These are phyloP conservation scores for Drosophila atripex DNA, from an alignment of 2,888 invertebrate genomes.

Conservation along the genomic window DNA sequence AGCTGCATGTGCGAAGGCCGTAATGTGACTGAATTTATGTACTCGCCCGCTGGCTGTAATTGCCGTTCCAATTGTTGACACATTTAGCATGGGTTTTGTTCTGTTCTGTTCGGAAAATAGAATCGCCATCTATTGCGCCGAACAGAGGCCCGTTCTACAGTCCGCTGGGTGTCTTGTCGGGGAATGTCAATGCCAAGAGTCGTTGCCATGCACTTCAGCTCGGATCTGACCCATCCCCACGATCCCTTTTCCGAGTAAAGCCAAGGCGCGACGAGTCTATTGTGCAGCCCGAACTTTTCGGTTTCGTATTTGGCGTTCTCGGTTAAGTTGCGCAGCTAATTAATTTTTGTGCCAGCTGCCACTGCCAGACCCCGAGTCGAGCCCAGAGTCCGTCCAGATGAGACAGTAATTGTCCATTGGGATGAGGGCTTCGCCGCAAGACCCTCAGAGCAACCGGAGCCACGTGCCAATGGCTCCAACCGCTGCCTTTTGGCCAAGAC, in stretches of 20 bases:
- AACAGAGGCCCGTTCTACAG: conserved; percentile 9
- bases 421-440: conserved; percentile 22
- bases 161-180: conserved; percentile 12
- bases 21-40: conserved; percentile 39
- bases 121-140: conserved; percentile 36
- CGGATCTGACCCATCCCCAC: not conserved
- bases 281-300: conserved; percentile 34
- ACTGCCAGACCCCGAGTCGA: conserved; percentile 21
- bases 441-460: conserved; percentile 14
- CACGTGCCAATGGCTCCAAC: conserved; percentile 34
- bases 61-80: conserved; percentile 51
- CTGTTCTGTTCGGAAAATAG: conserved; percentile 2
- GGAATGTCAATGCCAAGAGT: conserved; percentile 56
- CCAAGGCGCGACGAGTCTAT: conserved; percentile 9
- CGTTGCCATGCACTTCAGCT: conserved; percentile 27
- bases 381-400: conserved; percentile 37
- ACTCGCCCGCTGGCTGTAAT: conserved; percentile 56
- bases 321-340: conserved; percentile 57
- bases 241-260: not conserved
- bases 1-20: conserved; percentile 38
- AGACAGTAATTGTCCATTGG: conserved; percentile 59
- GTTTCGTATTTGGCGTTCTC: conserved; percentile 5
- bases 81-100: conserved; percentile 41
- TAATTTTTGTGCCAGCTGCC: conserved; percentile 53
- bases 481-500: conserved; percentile 32